These are phyloP conservation scores for Osmoderma eremita DNA, from an alignment of 2,888 invertebrate species.

Conservation along the genomic window DNA sequence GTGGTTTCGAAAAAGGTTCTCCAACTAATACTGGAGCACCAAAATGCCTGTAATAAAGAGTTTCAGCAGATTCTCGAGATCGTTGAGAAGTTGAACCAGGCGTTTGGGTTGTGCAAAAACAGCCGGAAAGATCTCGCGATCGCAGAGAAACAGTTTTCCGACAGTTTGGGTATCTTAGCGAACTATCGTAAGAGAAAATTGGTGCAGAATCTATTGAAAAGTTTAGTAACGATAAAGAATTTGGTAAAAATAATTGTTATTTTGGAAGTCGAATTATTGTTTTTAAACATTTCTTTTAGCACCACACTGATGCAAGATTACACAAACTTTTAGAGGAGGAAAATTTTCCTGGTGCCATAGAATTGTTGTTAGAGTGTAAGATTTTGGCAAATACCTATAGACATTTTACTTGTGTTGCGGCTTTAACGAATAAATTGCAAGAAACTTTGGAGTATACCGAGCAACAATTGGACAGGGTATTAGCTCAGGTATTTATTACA, in stretches of 20 bases:
- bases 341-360: slow-evolving; percentile 90
- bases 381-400: slow-evolving; percentile 85
- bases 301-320: slow-evolving; percentile 86
- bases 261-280: neutral
- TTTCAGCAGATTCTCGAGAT: slow-evolving; percentile 80
- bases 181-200: slow-evolving; percentile 91
- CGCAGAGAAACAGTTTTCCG: slow-evolving; percentile 84
- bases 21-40: slow-evolving; percentile 91
- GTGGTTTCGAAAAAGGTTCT: slow-evolving; percentile 95
- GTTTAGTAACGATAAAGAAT: slow-evolving; percentile 82
- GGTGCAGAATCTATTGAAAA: slow-evolving; percentile 81
- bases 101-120: slow-evolving; percentile 76
- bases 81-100: slow-evolving; percentile 74
- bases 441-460: slow-evolving; percentile 92
- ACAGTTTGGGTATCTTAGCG: slow-evolving; percentile 88
- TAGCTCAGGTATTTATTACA: slow-evolving; percentile 72
- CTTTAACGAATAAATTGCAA: slow-evolving; percentile 85
- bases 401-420: slow-evolving; percentile 92
- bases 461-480: slow-evolving; percentile 87
- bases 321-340: slow-evolving; percentile 83
- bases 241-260: slow-evolving; percentile 67
- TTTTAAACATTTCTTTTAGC: slow-evolving; percentile 65
- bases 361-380: slow-evolving; percentile 87
- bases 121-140: slow-evolving; percentile 78
- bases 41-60: slow-evolving; percentile 86